Evolutionary conservation across 2,797 vertebrate species (phyloP).

Genomic region (Cercopithecus mitis): DNA sequence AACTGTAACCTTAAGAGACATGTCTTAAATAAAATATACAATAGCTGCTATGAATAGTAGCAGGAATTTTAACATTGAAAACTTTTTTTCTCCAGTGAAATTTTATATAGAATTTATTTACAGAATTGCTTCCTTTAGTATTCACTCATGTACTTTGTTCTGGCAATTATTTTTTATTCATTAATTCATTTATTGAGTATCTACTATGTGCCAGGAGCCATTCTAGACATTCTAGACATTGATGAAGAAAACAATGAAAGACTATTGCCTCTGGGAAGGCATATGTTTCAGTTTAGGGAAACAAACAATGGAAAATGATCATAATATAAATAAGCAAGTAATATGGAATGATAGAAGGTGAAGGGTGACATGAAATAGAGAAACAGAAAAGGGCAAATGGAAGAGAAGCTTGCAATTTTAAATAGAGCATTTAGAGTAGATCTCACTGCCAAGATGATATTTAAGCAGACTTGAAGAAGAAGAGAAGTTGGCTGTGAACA

Average conservation of each 20-base stretch:
- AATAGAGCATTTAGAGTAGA: not conserved
- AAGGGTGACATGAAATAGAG: not conserved
- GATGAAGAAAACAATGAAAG: not conserved
- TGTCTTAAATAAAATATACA: not conserved
- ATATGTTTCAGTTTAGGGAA: not conserved
- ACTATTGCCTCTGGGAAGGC: not conserved
- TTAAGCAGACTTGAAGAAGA: not conserved
- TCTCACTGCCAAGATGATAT: not conserved
- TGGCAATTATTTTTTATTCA: not conserved
- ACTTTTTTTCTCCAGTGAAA: not conserved
- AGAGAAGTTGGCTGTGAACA: not conserved
- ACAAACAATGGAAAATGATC: not conserved
- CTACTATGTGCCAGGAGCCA: not conserved
- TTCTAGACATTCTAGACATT: not conserved
- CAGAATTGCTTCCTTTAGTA: not conserved
- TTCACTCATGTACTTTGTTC: not conserved
- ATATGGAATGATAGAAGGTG: not conserved
- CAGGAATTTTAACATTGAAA: not conserved
- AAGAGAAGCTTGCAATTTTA: not conserved
- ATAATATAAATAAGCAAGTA: not conserved
- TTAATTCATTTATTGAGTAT: not conserved
- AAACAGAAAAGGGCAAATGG: not conserved
- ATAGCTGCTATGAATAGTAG: not conserved
- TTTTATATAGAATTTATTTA: not conserved
- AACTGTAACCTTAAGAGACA: not conserved